A percentile compares a stretch with the other conserved stretches of the same genome.
Conservation (phyloP, 1,140 invertebrate species). For the Pseudomyrmex dendroicus region DNA sequence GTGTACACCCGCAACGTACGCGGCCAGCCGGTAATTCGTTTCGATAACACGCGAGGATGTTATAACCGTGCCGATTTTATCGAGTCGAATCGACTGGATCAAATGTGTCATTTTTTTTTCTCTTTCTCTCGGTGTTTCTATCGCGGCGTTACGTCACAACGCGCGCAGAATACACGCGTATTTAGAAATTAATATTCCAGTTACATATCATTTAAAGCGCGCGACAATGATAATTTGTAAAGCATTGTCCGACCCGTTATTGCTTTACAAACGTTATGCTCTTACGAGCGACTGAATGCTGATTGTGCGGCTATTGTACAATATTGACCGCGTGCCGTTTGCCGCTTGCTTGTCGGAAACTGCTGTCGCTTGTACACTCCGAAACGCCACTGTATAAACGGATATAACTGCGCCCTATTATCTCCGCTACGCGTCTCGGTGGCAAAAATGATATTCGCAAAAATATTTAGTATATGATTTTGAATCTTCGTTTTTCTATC, state of each 20-base stretch:
- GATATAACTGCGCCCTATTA: slow-evolving; percentile 28
- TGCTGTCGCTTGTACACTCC: not conserved
- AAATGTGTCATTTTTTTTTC: too few relatives aligned
- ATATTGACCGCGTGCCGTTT: slow-evolving; percentile 26
- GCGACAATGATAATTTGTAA: slow-evolving; percentile 31
- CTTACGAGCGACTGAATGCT: slow-evolving; percentile 35
- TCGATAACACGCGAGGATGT: slow-evolving; percentile 32
- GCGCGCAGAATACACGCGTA: not conserved
- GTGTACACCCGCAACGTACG: not conserved
- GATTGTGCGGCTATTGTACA: slow-evolving; percentile 37
- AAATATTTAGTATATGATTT: too few relatives aligned
- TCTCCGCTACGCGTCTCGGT: not conserved
- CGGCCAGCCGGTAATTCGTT: slow-evolving; percentile 24
- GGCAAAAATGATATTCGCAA: too few relatives aligned
- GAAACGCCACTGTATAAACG: slow-evolving; percentile 7
- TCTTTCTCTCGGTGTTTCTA: not conserved
- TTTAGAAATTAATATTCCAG: slow-evolving; percentile 40
- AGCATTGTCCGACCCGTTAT: slow-evolving; percentile 34
- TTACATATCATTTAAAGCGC: slow-evolving; percentile 30
- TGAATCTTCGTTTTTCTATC: too few relatives aligned
- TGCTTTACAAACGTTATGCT: slow-evolving; percentile 25
- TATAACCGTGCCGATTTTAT: slow-evolving; percentile 28
- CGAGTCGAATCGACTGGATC: not conserved
- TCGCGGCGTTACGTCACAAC: not conserved
- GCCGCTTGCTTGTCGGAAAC: slow-evolving; percentile 11